phyloP scores from a whole-genome alignment of 2,113 vertebrate species.

The Pygoscelis antarcticus region DNA sequence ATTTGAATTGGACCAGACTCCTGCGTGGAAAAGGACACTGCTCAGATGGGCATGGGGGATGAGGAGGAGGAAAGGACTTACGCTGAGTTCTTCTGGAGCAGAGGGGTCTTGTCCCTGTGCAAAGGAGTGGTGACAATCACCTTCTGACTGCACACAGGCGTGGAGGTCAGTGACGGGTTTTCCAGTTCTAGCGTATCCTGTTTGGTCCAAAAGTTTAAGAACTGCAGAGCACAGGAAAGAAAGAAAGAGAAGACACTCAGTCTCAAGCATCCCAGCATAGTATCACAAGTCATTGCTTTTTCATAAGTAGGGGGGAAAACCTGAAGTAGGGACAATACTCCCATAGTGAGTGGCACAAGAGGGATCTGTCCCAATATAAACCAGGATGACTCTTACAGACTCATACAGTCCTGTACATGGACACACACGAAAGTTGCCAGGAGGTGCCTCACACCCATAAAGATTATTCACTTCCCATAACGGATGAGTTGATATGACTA shows the following conservation, averaged over 20 bases:
- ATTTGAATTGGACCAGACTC: not conserved
- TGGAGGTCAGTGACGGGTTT: slow-evolving; percentile 94
- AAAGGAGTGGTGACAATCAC: slow-evolving; percentile 91
- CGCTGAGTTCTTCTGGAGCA: slow-evolving; percentile 88
- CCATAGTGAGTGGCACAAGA: not conserved
- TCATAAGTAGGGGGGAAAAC: not conserved
- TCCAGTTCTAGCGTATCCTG: slow-evolving; percentile 92
- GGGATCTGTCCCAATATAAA: not conserved
- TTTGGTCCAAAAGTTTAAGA: slow-evolving; percentile 96
- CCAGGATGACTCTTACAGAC: not conserved
- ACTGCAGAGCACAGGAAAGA: slow-evolving; percentile 75
- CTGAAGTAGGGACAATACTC: not conserved
- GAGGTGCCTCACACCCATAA: not conserved
- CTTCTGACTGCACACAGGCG: slow-evolving; percentile 96
- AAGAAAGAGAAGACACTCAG: not conserved
- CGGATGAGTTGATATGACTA: not conserved
- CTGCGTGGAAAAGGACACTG: not conserved
- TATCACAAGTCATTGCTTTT: not conserved
- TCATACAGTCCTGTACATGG: not conserved
- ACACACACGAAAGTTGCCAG: not conserved
- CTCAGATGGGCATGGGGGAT: no score
- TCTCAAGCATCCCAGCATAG: not conserved
- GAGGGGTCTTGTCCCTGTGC: slow-evolving; percentile 94
- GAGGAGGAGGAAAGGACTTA: slow-evolving; percentile 64
- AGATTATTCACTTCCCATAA: not conserved